Base-by-base conservation (phyloP, 2,888 invertebrate genomes). In the Unio delphinus region DNA sequence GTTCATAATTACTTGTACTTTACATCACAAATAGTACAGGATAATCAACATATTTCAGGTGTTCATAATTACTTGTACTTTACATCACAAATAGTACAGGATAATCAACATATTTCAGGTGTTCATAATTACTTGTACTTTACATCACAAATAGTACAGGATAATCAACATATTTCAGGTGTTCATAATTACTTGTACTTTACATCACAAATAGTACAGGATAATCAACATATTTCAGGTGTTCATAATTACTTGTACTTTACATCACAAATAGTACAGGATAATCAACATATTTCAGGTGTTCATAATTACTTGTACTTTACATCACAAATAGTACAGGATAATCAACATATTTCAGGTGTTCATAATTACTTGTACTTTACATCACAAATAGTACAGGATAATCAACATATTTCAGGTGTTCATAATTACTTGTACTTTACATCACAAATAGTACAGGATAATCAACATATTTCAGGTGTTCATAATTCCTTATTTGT, bases 21-120 rank as follows among this genome's bases (percentile, higher is more conserved):
- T 6, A 73, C 77, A 62, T 83, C 85, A 69, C 79, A 80, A 23
- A 75, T 30, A 30, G 30, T 30, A 30, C 30, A 7, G 30, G 6
- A 30, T 30, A 30, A 30, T 30, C 5, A 30, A 30, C 30, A 30
- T 30, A 30, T 30, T 23, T 23, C 23, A 23, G 23, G 23, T 23
- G 23, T 30, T 30, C 6, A 23, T 23, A 23, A 23, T 23, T 3
- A 30, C 1, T 30, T 23, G 23, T 23, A 23, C 23, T 23, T 1
- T 23, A 0, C 23, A 23, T 23, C n/a, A n/a, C n/a, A n/a, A 30
- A 4, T 30, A 30, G 4, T 30, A 30, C 30, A 30, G 30, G 2
- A 30, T 30, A 30, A 30, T 56, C 1, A 30, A 30, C 30, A 30
- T 5, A 30, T 30, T 30, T 30, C 23, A 63, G 1, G 54, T 56